phyloP scores from a whole-genome alignment of 2,113 vertebrate species.

The Dicaeum eximium region DNA sequence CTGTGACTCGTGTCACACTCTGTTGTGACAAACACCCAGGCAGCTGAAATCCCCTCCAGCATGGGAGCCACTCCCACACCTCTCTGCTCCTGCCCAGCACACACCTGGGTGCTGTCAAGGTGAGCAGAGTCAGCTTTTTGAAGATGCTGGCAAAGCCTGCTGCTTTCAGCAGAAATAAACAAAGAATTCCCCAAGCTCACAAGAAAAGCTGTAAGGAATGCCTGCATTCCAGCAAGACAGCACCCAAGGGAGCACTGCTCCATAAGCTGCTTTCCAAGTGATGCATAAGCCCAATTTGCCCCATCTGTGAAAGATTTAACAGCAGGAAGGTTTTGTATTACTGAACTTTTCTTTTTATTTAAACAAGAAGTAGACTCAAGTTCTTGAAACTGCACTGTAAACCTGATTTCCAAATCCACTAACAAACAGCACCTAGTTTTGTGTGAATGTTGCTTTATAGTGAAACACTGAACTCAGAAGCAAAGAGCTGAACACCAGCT shows the following conservation, averaged over 20 bases:
- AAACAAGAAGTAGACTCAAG: background rate
- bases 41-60: rapidly evolving
- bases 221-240: background rate
- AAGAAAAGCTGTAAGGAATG: background rate
- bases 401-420: background rate
- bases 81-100: background rate
- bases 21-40: too few species aligned
- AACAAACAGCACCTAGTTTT: background rate
- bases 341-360: background rate
- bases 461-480: background rate
- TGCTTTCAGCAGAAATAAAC: background rate
- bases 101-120: rapidly evolving
- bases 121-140: rapidly evolving
- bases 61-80: rapidly evolving
- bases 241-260: background rate
- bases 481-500: background rate
- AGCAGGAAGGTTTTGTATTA: background rate
- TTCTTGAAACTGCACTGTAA: background rate
- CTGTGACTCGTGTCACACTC: too few species aligned
- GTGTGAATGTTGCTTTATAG: background rate
- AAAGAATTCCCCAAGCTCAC: rapidly evolving
- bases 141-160: rapidly evolving
- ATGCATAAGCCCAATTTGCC: background rate
- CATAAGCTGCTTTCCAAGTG: background rate
- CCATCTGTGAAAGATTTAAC: slow-evolving; percentile 1